Evolutionary conservation across 2,888 invertebrate genomes (phyloP).

Genomic region (Ophion costatus): DNA sequence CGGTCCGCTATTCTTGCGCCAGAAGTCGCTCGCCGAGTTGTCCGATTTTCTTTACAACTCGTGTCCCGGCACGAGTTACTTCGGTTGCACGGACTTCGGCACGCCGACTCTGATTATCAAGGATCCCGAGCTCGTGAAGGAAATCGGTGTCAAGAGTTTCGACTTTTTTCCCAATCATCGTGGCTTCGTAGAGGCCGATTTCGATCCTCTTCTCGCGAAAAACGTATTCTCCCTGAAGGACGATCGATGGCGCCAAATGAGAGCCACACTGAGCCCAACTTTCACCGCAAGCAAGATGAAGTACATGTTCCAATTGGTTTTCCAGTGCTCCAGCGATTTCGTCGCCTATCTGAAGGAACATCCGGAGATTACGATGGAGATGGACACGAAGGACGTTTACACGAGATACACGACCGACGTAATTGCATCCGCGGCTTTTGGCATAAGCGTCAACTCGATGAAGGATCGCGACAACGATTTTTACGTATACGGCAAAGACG

Average conservation of each 20-base stretch:
- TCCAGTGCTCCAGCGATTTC: slow-evolving; percentile 73
- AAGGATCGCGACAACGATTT: slow-evolving; percentile 85
- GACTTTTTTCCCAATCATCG: slow-evolving; percentile 73
- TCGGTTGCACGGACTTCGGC: slow-evolving; percentile 71
- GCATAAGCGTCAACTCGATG: slow-evolving; percentile 85
- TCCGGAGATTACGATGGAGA: slow-evolving; percentile 71
- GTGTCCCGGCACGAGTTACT: slow-evolving; percentile 65
- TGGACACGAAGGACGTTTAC: slow-evolving; percentile 84
- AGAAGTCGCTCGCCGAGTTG: slow-evolving; percentile 40
- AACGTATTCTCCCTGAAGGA: slow-evolving; percentile 65
- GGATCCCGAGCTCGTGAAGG: slow-evolving; percentile 76
- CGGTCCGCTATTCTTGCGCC: slow-evolving; percentile 60
- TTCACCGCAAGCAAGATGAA: slow-evolving; percentile 79
- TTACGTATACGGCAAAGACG: slow-evolving; percentile 79
- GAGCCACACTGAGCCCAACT: slow-evolving; percentile 75
- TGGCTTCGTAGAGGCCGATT: slow-evolving; percentile 67
- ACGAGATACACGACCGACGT: slow-evolving; percentile 86
- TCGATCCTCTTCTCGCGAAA: slow-evolving; percentile 72
- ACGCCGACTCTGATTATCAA: slow-evolving; percentile 71
- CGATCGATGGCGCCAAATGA: slow-evolving; percentile 76
- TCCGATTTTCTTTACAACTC: slow-evolving; percentile 36
- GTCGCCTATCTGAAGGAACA: slow-evolving; percentile 70
- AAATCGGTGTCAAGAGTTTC: slow-evolving; percentile 73
- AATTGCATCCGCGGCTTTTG: slow-evolving; percentile 86
- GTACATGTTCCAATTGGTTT: slow-evolving; percentile 72